Base-by-base conservation (phyloP, 2,113 vertebrate genomes). In the Xenopus borealis region DNA sequence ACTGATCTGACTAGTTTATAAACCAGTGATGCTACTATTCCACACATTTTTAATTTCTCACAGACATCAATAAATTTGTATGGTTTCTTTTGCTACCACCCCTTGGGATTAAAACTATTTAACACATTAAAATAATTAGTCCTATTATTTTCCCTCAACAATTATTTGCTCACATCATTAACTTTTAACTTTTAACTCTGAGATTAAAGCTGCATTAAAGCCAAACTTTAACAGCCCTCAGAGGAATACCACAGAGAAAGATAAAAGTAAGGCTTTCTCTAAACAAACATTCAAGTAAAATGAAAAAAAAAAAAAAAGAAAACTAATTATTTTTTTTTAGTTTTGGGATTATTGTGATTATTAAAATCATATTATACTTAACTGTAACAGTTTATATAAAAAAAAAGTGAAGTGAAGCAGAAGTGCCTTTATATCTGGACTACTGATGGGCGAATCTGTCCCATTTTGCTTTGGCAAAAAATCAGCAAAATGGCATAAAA, bases 81-180 rank as follows among this genome's bases (percentile, higher is more conserved):
- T 27, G 23, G 33, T 50, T 69, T 40, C 30, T 66, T 76, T 30
- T 44, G 58, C 53, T 69, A 18, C 27, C 52, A 16, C 55, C 73
- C 20, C 47, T 6, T 63, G 73, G 30, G 58, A 69, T 44, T 55
- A 64, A 23, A 59, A 62, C 45, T 76, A 69, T 76, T 75, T 69
- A 75, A 55, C 57, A 46, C 72, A 75, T 75, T 75, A 68, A 69
- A 76, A 76, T 76, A 69, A 76, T 76, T 62, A 76, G 66, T 45
- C 66, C 69, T 64, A 45, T 69, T 76, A 69, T 69, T 76, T 76
- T 69, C 66, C 73, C 73, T 69, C 46, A 69, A 76, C 27, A 63
- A 63, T 76, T 69, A 62, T 76, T 76, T 76, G 73, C 69, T 76
- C 62, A 76, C 66, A 76, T 76, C 59, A 55, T 76, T 64, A 69